Base-by-base conservation (phyloP, 2,888 invertebrate genomes). In the Drosophila suboccidentalis region DNA sequence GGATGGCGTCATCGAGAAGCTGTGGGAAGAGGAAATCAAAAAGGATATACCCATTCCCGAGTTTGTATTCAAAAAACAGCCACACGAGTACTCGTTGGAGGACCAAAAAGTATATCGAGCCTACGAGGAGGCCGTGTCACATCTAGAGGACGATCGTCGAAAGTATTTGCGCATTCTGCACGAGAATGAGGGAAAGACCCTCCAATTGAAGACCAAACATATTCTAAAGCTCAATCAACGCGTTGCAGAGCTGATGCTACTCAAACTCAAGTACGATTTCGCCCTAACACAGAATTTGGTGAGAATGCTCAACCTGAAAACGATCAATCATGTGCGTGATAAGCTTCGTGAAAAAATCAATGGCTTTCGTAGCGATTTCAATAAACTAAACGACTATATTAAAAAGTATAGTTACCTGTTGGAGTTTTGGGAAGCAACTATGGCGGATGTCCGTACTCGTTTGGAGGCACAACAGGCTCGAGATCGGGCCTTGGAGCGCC, bases 1-100 rank as follows among this genome's bases (percentile, higher is more conserved):
- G 97, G 97, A 97, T 90, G 98, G 97, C 1, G 97, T 97, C 15
- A 93, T 98, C 58, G 97, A 98, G 93, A 94, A 97, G 67, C 94
- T 96, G 61, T 97, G 97, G 96, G 97, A 98, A 91, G 98, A 98
- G 92, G 96, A 96, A 92, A 95, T 98, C 78, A 97, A 97, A 92
- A 97, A 96, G 91, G 96, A 97, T 26, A 94, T 97, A 39, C 95
- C 96, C 0, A 93, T 94, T 90, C 98, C 98, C 3, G 94, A 94
- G 67, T 97, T 97, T 91, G 95, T 97, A 95, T 94, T 95, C 26
- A 91, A 90, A 47, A 95, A 95, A 9, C 97, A 97, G 92, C 93
- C 94, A 2, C 95, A 96, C 2, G 94, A 96, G 51, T 97, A 94
- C 92, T 95, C 94, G 51, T 95, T 96, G 75, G 96, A 97, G 4